Evolutionary conservation across 2,113 vertebrate species (phyloP).

Genomic region (Takifugu bimaculatus): DNA sequence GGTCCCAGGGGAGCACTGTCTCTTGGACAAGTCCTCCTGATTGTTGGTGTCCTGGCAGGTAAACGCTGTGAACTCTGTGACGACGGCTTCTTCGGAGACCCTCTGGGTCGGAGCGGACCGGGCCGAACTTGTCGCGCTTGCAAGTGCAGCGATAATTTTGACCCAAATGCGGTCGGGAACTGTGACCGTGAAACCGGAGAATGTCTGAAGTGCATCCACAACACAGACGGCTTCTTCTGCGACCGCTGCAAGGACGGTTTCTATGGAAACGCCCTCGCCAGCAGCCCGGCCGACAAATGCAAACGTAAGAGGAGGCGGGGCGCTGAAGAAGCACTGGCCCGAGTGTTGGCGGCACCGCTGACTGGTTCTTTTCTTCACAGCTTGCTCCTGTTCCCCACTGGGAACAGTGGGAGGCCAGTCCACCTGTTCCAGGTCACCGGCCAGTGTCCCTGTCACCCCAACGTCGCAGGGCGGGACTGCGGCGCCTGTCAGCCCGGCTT

Average conservation of each 20-base stretch:
- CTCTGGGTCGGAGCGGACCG: slow-evolving; percentile 75
- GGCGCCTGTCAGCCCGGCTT: slow-evolving; percentile 85
- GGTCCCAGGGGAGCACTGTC: no score
- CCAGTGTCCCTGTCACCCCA: slow-evolving; percentile 86
- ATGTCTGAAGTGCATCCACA: slow-evolving; percentile 90
- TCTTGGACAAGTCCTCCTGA: no score
- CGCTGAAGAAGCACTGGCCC: neutral
- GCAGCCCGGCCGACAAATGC: slow-evolving; percentile 82
- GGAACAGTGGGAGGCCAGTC: slow-evolving; percentile 80
- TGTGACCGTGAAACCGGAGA: slow-evolving; percentile 82
- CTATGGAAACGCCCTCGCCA: slow-evolving; percentile 82
- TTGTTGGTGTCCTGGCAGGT: slow-evolving; percentile 65
- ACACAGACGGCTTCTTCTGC: slow-evolving; percentile 84
- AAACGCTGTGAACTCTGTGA: slow-evolving; percentile 95
- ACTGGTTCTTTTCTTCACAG: slow-evolving; percentile 62
- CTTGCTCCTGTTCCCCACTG: slow-evolving; percentile 82
- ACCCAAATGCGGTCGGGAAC: slow-evolving; percentile 84
- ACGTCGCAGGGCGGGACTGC: slow-evolving; percentile 86
- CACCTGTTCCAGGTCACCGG: slow-evolving; percentile 84
- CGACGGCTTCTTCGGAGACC: slow-evolving; percentile 93
- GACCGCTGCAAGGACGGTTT: slow-evolving; percentile 87
- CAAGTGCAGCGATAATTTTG: slow-evolving; percentile 92
- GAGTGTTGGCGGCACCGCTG: neutral
- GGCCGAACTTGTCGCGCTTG: slow-evolving; percentile 82
- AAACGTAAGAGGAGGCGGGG: slow-evolving; percentile 67